These are phyloP conservation scores for Noturus placidus DNA, from an alignment of 2,113 vertebrate genomes.

Conservation along the genomic window DNA sequence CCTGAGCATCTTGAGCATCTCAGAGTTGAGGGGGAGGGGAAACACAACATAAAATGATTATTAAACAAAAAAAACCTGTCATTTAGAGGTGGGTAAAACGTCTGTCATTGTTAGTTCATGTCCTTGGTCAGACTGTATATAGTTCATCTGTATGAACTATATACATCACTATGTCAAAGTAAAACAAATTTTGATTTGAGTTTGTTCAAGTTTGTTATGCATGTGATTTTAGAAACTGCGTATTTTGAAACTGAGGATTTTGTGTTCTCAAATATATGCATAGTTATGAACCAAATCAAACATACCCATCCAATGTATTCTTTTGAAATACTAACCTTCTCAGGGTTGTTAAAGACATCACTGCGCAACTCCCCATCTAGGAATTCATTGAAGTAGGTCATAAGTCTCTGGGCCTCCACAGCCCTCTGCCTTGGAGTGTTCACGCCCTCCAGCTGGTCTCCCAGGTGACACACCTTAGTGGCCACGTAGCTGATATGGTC, in stretches of 20 bases:
- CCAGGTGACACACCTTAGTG: conserved; percentile 98
- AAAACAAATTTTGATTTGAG: not conserved
- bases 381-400: conserved; percentile 99
- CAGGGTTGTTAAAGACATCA: conserved; percentile 97
- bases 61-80: not conserved
- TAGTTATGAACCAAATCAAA: not conserved
- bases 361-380: conserved; percentile 97
- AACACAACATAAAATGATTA: not conserved
- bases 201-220: not conserved
- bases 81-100: not conserved
- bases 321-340: conserved; percentile 80
- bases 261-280: not conserved
- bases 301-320: not conserved
- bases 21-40: not conserved
- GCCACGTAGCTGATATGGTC: conserved; percentile 99
- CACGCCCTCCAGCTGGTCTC: conserved; percentile 96
- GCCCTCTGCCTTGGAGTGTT: conserved; percentile 96
- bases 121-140: no score
- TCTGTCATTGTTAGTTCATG: no score
- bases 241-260: no score
- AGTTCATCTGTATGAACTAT: no score
- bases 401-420: conserved; percentile 96
- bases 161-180: no score
- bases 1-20: not conserved
- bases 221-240: not conserved